Evolutionary conservation across 2,797 vertebrate genomes (phyloP).

Genomic region (Fistularia tabacaria): DNA sequence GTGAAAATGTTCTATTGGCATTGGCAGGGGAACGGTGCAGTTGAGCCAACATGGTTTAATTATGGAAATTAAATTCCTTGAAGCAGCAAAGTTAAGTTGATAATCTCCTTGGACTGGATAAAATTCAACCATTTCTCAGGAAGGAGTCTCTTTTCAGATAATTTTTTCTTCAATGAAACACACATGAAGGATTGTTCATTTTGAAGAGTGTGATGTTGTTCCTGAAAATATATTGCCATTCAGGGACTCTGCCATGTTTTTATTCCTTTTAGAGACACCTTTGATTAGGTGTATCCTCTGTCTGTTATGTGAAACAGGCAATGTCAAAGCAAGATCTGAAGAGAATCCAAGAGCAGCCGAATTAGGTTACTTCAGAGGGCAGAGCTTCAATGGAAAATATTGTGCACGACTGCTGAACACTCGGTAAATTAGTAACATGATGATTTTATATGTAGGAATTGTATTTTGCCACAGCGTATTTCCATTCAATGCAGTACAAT

Average conservation of each 20-base stretch:
- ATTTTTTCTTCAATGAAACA: slow-evolving; percentile 51
- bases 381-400: slow-evolving; percentile 23
- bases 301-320: slow-evolving; percentile 44
- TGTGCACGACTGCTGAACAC: slow-evolving; percentile 42
- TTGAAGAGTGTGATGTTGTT: slow-evolving; percentile 46
- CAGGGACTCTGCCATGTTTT: slow-evolving; percentile 56
- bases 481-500: slow-evolving; percentile 42
- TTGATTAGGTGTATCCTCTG: slow-evolving; percentile 52
- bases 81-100: slow-evolving; percentile 75
- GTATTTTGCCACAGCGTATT: slow-evolving; percentile 39
- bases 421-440: slow-evolving; percentile 35
- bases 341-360: slow-evolving; percentile 37
- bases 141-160: slow-evolving; percentile 55
- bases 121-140: slow-evolving; percentile 60
- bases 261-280: slow-evolving; percentile 57
- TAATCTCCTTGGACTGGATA: slow-evolving; percentile 73
- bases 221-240: slow-evolving; percentile 58
- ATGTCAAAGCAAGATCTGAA: slow-evolving; percentile 52
- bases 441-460: slow-evolving; percentile 14
- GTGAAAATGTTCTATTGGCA: slow-evolving; percentile 65
- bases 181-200: slow-evolving; percentile 54
- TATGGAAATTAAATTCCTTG: slow-evolving; percentile 76
- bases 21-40: slow-evolving; percentile 51
- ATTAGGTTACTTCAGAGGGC: slow-evolving; percentile 33
- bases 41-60: slow-evolving; percentile 68